Evolutionary conservation across 2,888 invertebrate species (phyloP).

Genomic region (Keiferia lycopersicella): DNA sequence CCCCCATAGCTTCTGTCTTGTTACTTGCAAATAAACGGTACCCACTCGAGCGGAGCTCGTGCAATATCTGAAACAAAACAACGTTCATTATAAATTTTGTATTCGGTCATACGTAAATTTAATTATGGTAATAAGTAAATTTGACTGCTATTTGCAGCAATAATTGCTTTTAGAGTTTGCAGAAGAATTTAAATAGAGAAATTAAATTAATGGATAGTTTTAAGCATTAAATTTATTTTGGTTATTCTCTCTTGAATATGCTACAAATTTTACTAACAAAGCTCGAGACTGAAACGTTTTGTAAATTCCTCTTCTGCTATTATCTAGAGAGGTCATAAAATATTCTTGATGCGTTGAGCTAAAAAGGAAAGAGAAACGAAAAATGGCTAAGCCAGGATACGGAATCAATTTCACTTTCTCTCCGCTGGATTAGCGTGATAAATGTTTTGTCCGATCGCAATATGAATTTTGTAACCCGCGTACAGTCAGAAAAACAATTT

Average conservation of each 20-base stretch:
- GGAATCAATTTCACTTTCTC: constrained; percentile 50
- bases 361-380: constrained; percentile 34
- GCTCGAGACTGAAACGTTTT: neutral
- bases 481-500: neutral
- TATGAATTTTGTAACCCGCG: constrained; percentile 34
- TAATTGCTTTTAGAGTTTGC: neutral
- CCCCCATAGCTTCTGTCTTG: constrained; percentile 21
- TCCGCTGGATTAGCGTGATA: constrained; percentile 48
- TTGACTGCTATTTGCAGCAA: constrained; percentile 15
- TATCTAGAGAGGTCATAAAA: constrained; percentile 34
- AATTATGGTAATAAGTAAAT: constrained; percentile 12
- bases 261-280: neutral
- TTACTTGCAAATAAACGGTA: constrained; percentile 19
- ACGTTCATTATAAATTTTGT: constrained; percentile 18
- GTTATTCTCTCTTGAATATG: neutral
- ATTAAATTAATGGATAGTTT: neutral
- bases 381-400: constrained; percentile 38
- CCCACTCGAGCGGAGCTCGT: constrained; percentile 14
- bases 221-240: neutral
- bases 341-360: constrained; percentile 39
- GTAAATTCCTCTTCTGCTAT: neutral
- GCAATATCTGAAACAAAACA: constrained; percentile 29
- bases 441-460: constrained; percentile 39
- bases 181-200: neutral
- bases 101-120: constrained; percentile 27